These are phyloP conservation scores for Poecilia gillii DNA, from an alignment of 2,797 vertebrate species.

Conservation along the genomic window DNA sequence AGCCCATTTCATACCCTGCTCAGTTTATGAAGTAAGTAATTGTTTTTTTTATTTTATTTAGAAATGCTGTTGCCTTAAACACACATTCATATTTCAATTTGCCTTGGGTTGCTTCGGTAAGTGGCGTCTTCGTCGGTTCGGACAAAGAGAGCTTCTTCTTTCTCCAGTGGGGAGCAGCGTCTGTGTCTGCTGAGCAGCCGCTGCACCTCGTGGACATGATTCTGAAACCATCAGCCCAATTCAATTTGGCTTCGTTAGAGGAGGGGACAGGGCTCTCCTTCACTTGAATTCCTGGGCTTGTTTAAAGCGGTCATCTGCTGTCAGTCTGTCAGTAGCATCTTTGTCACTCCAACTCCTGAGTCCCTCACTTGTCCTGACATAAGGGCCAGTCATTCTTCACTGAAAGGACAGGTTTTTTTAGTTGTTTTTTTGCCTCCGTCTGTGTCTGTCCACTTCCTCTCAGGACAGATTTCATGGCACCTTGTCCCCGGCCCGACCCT, in stretches of 20 bases:
- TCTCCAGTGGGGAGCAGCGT: conserved; percentile 26
- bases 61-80: conserved; percentile 41
- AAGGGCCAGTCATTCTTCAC: conserved; percentile 75
- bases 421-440: conserved; percentile 7
- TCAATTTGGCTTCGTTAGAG: conserved; percentile 79
- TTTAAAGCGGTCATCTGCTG: conserved; percentile 77
- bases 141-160: conserved; percentile 51
- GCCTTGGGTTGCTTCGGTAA: conserved; percentile 30
- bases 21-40: conserved; percentile 62
- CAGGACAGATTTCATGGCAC: conserved; percentile 66
- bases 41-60: conserved; percentile 33
- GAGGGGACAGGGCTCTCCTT: conserved; percentile 73
- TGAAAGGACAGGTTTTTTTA: conserved; percentile 62
- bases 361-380: conserved; percentile 64
- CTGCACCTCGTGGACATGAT: conserved; percentile 80
- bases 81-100: conserved; percentile 65
- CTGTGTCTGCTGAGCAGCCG: conserved; percentile 44
- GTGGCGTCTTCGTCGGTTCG: conserved; percentile 36
- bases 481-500: conserved; percentile 75
- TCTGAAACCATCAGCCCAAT: conserved; percentile 76
- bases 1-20: conserved; percentile 14
- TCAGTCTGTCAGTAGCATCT: conserved; percentile 74
- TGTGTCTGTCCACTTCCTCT: conserved; percentile 68
- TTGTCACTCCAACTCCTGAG: conserved; percentile 77
- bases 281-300: conserved; percentile 64